A percentile compares a stretch with the other conserved stretches of the same genome.
Evolutionary conservation across 2,797 vertebrate genomes (phyloP).

Genomic region (Enteromius radiatus): DNA sequence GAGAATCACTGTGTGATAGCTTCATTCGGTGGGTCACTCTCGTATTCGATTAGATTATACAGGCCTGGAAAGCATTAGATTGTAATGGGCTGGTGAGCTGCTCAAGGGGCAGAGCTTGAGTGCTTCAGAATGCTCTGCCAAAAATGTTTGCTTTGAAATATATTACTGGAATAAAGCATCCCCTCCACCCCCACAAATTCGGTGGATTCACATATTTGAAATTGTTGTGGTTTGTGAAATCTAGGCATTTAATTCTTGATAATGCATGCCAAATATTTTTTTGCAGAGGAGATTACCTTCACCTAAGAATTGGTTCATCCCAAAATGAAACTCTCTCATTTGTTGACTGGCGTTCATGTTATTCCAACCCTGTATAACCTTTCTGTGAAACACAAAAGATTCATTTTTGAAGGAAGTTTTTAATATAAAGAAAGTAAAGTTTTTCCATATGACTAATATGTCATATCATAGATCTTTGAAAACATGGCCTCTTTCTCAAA

Average conservation of each 20-base stretch:
- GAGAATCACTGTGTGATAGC: neutral
- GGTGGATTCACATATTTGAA: slow-evolving; percentile 42
- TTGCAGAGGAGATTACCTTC: neutral
- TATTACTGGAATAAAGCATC: slow-evolving; percentile 29
- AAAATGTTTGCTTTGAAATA: slow-evolving; percentile 28
- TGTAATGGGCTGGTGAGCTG: slow-evolving; percentile 29
- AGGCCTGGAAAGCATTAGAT: slow-evolving; percentile 38
- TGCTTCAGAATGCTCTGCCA: slow-evolving; percentile 17
- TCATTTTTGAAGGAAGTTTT: neutral
- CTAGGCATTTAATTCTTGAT: slow-evolving; percentile 22
- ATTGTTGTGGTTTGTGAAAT: slow-evolving; percentile 45
- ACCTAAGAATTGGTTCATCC: neutral
- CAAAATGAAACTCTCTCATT: no score
- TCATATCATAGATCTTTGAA: neutral
- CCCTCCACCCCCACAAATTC: neutral
- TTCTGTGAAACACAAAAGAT: neutral
- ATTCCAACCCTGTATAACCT: neutral
- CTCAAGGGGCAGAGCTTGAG: slow-evolving; percentile 19
- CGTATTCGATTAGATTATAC: slow-evolving; percentile 35
- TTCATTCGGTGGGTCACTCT: slow-evolving; percentile 28
- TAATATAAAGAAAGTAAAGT: neutral
- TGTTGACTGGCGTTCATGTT: neutral
- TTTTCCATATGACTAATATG: neutral
- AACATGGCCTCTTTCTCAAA: neutral
- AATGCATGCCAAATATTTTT: neutral